Percentiles rank a stretch among this genome's conserved stretches.
Conservation (phyloP, 2,888 invertebrate species). For the Griposia aprilina region DNA sequence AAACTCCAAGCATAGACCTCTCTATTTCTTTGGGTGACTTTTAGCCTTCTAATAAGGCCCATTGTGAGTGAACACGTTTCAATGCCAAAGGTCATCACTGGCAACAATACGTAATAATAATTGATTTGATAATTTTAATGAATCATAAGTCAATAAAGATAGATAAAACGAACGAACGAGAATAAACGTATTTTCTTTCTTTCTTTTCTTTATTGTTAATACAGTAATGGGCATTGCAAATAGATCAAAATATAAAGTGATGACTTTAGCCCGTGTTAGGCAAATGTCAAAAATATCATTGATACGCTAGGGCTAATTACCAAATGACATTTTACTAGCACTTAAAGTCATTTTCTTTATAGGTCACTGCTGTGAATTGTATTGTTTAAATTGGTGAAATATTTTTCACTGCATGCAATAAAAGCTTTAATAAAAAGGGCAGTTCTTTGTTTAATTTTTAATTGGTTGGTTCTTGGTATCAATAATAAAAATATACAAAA, state of each 20-base stretch:
- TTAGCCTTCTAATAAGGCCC: too few species aligned
- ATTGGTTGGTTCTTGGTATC: not conserved
- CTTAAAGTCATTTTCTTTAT: constrained; percentile 20
- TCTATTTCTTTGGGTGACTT: too few species aligned
- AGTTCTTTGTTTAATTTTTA: not conserved
- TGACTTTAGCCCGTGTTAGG: not conserved
- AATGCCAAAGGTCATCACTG: too few species aligned
- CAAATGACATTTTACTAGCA: constrained; percentile 40
- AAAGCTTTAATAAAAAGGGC: too few species aligned
- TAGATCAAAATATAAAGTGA: not conserved
- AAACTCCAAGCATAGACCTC: too few species aligned
- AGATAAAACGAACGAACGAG: too few species aligned
- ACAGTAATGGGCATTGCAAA: constrained; percentile 4
- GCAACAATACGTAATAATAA: not conserved
- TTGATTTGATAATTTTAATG: not conserved
- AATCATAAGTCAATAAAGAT: not conserved
- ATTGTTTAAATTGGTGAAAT: constrained; percentile 18
- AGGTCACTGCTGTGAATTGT: constrained; percentile 19
- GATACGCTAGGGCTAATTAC: constrained; percentile 29
- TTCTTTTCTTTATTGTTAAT: not conserved
- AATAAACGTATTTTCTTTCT: too few species aligned
- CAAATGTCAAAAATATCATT: constrained; percentile 48
- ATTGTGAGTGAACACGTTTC: too few species aligned
- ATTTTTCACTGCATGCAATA: not conserved
- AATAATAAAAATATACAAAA: too few species aligned